These are phyloP conservation scores for Danaus melanippus DNA, from an alignment of 1,140 invertebrate species.

Conservation along the genomic window DNA sequence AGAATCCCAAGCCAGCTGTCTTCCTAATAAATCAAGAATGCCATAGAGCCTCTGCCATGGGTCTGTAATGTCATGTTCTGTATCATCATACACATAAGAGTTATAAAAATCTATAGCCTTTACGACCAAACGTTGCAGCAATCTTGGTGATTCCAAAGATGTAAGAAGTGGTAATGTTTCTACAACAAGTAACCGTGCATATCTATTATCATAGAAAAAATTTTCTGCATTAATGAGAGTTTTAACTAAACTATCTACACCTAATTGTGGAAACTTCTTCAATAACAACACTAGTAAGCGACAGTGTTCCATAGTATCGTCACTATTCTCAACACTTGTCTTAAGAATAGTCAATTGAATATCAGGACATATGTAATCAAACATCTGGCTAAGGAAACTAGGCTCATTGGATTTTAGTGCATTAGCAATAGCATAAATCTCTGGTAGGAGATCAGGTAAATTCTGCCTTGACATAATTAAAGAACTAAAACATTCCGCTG, in stretches of 20 bases:
- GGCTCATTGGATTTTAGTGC: slow-evolving; percentile 76
- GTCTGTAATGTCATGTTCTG: slow-evolving; percentile 78
- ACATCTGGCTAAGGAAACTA: slow-evolving; percentile 77
- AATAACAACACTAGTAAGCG: slow-evolving; percentile 83
- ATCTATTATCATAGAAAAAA: slow-evolving; percentile 82
- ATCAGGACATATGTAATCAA: slow-evolving; percentile 78
- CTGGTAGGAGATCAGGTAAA: slow-evolving; percentile 79
- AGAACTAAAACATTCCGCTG: slow-evolving; percentile 85
- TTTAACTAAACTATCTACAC: slow-evolving; percentile 84
- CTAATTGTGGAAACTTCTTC: slow-evolving; percentile 86
- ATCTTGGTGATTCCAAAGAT: slow-evolving; percentile 76
- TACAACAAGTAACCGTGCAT: slow-evolving; percentile 80
- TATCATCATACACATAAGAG: slow-evolving; percentile 76
- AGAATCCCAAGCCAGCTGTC: slow-evolving; percentile 85
- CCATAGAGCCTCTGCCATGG: slow-evolving; percentile 87
- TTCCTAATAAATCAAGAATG: slow-evolving; percentile 81
- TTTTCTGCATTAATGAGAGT: slow-evolving; percentile 84
- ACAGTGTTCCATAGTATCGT: slow-evolving; percentile 91
- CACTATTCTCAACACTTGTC: slow-evolving; percentile 87
- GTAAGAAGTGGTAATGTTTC: slow-evolving; percentile 83
- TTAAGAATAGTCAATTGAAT: slow-evolving; percentile 84
- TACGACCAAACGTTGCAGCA: slow-evolving; percentile 76
- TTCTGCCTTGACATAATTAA: slow-evolving; percentile 62
- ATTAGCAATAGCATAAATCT: slow-evolving; percentile 84
- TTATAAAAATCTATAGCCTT: slow-evolving; percentile 78